Conservation (phyloP, 2,888 invertebrate species). For the Baronia brevicornis region DNA sequence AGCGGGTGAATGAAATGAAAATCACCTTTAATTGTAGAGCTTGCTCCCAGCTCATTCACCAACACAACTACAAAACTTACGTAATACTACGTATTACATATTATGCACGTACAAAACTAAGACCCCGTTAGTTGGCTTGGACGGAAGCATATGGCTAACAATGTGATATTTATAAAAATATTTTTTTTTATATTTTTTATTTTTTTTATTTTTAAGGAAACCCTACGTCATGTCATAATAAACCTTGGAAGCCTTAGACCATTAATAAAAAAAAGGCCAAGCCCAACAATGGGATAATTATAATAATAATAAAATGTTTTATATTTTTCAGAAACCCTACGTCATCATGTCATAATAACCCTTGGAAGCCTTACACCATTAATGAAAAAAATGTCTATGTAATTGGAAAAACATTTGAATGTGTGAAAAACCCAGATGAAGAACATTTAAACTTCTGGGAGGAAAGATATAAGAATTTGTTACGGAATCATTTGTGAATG, state of each 20-base stretch:
- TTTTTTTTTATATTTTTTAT: too few relatives aligned
- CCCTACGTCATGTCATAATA: slow-evolving; percentile 36
- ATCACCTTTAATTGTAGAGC: too few relatives aligned
- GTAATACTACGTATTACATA: too few relatives aligned
- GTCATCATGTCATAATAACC: slow-evolving; percentile 21
- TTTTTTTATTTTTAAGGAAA: slow-evolving; percentile 40
- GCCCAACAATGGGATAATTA: too few relatives aligned
- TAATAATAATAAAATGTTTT: background rate
- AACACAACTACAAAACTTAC: too few relatives aligned
- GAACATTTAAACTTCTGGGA: slow-evolving; percentile 55
- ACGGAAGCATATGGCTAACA: too few relatives aligned
- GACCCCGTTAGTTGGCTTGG: too few relatives aligned
- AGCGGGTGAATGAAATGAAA: too few relatives aligned
- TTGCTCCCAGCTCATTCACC: too few relatives aligned
- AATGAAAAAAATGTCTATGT: slow-evolving; percentile 38
- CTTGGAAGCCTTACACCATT: slow-evolving; percentile 54
- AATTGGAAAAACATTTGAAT: slow-evolving; percentile 43
- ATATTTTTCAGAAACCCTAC: slow-evolving; percentile 52
- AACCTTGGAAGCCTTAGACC: slow-evolving; percentile 51
- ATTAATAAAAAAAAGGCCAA: slow-evolving; percentile 36
- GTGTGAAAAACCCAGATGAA: slow-evolving; percentile 33
- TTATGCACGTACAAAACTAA: too few relatives aligned
- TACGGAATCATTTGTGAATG: background rate
- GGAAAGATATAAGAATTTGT: slow-evolving; percentile 33
- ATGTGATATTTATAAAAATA: too few relatives aligned